phyloP scores from a whole-genome alignment of 2,113 vertebrate species.

The Xenopus laevis region DNA sequence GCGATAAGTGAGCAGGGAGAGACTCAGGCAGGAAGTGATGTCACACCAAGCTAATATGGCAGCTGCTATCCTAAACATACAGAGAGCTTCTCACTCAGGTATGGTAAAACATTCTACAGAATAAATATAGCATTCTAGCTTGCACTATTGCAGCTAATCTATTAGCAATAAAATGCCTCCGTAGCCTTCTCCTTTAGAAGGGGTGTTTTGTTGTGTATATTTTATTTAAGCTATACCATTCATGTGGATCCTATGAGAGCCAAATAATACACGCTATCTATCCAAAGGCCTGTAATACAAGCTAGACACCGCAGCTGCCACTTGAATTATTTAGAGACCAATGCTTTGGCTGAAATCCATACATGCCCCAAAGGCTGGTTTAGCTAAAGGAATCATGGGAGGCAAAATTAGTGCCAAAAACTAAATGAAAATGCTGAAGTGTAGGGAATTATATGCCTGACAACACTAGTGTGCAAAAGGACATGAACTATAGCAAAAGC shows the following conservation, averaged over 20 bases:
- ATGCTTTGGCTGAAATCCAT: conserved; percentile 41
- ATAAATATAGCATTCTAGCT: too few relatives aligned
- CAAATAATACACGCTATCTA: conserved; percentile 38
- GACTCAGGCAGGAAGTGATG: too few relatives aligned
- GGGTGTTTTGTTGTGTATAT: too few relatives aligned
- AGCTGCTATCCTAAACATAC: too few relatives aligned
- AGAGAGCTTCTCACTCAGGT: too few relatives aligned
- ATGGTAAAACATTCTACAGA: too few relatives aligned
- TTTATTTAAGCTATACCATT: neutral
- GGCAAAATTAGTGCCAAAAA: conserved; percentile 23
- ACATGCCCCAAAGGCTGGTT: conserved; percentile 23
- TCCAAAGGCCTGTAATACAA: conserved; percentile 52
- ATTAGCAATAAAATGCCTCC: too few relatives aligned
- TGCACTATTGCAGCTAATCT: too few relatives aligned
- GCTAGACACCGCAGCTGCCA: conserved; percentile 51
- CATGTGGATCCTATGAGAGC: conserved; percentile 9
- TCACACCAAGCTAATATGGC: too few relatives aligned
- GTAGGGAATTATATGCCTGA: conserved; percentile 37
- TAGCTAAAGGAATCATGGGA: conserved; percentile 38
- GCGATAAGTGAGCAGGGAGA: too few relatives aligned
- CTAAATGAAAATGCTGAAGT: conserved; percentile 45
- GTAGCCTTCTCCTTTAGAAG: too few relatives aligned
- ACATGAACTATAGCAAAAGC: conserved; percentile 7
- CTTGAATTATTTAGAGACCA: conserved; percentile 61
- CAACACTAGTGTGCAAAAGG: neutral